phyloP scores from a whole-genome alignment of 2,888 invertebrate species.

The Eupithecia subumbrata region DNA sequence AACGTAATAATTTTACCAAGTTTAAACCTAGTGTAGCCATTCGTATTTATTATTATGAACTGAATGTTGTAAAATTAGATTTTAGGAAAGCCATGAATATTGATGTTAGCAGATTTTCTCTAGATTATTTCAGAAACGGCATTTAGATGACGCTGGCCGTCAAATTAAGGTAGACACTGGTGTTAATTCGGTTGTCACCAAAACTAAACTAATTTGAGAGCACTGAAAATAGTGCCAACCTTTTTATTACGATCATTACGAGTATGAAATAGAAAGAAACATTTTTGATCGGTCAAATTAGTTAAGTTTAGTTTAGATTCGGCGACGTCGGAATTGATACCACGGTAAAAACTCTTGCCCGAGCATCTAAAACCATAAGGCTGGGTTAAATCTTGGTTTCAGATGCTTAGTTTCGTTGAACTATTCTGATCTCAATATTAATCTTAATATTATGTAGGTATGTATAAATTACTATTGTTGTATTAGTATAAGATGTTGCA shows the following conservation, averaged over 20 bases:
- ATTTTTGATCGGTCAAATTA: background rate
- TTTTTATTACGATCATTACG: too few relatives aligned
- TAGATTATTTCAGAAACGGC: background rate
- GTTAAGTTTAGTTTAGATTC: background rate
- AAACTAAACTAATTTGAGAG: too few relatives aligned
- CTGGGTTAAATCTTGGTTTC: constrained; percentile 54
- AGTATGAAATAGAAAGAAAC: too few relatives aligned
- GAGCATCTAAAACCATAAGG: constrained; percentile 53
- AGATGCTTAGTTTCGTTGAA: constrained; percentile 42
- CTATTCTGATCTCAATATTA: constrained; percentile 40
- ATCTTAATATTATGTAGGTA: constrained; percentile 47
- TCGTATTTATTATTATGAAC: constrained; percentile 13
- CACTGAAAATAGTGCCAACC: too few relatives aligned
- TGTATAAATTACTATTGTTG: constrained; percentile 21
- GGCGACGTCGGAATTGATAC: background rate
- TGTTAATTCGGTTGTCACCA: too few relatives aligned
- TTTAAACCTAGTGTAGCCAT: constrained; percentile 18
- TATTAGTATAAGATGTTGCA: constrained; percentile 52
- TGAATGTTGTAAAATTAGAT: constrained; percentile 12
- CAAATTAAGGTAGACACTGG: background rate
- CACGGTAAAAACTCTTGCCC: background rate
- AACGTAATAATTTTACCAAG: constrained; percentile 10
- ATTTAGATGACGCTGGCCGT: background rate
- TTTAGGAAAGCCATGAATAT: background rate
- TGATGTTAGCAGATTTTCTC: background rate